Evolutionary conservation across 1,140 invertebrate species (phyloP).

Genomic region (Camponotus floridanus): DNA sequence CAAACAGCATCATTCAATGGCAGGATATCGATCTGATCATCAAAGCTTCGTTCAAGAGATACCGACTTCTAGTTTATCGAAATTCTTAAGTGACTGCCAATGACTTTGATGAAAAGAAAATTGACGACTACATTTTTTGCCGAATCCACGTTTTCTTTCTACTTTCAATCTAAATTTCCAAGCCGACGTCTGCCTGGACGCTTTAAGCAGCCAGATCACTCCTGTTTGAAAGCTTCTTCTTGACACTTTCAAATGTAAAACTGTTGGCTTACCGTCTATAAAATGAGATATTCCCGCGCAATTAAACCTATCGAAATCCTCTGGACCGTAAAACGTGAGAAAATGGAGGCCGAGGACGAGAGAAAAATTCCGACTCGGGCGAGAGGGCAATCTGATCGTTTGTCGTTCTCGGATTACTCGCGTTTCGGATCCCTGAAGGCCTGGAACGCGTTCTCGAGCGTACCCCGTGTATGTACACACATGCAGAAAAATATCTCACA

Average conservation of each 20-base stretch:
- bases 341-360: too few species aligned
- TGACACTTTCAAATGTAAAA: too few species aligned
- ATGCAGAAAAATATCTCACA: constrained; percentile 62
- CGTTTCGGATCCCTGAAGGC: constrained; percentile 13
- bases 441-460: background rate
- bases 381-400: constrained; percentile 6
- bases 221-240: too few species aligned
- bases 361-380: background rate
- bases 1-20: background rate
- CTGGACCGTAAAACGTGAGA: too few species aligned
- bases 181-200: too few species aligned
- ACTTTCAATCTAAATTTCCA: too few species aligned
- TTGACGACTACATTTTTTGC: background rate
- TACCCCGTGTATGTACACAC: background rate
- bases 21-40: background rate
- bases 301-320: too few species aligned
- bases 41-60: background rate
- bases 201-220: too few species aligned
- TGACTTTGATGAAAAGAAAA: background rate
- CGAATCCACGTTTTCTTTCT: background rate
- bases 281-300: too few species aligned
- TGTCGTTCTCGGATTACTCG: constrained; percentile 41
- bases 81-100: background rate
- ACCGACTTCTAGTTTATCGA: too few species aligned
- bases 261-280: too few species aligned